Percentiles rank a stretch among this genome's conserved stretches.
These are phyloP conservation scores for Cephus rjabovi DNA, from an alignment of 2,888 invertebrate species.

Conservation along the genomic window DNA sequence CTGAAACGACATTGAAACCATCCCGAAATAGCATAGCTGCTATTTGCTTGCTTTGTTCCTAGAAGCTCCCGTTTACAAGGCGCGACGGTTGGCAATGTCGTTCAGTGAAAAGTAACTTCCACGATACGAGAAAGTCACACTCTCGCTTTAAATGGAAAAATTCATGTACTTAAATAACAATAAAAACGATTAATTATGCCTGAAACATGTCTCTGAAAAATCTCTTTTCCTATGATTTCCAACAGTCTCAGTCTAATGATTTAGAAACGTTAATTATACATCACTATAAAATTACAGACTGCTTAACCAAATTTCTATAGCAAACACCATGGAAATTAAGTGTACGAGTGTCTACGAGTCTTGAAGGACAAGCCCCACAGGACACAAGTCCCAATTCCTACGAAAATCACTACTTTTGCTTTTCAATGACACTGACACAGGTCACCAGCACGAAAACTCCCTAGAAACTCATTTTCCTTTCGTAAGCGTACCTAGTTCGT, in stretches of 20 bases:
- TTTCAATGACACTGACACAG: too few species aligned
- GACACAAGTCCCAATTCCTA: too few species aligned
- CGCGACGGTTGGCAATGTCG: not conserved
- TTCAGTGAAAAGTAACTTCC: not conserved
- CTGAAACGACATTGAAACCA: conserved; percentile 5
- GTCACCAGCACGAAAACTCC: not conserved
- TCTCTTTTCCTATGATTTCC: not conserved
- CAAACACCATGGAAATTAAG: not conserved
- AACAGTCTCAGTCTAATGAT: not conserved
- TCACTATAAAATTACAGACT: not conserved
- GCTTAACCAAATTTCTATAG: not conserved
- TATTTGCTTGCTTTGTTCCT: not conserved
- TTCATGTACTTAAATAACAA: not conserved
- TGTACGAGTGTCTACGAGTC: not conserved
- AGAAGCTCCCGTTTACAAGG: not conserved
- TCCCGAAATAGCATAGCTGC: conserved; percentile 4
- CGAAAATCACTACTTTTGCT: too few species aligned
- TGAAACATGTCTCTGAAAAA: not conserved
- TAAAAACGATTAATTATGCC: not conserved
- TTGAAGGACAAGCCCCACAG: not conserved
- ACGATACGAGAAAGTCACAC: not conserved
- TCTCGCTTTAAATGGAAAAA: not conserved
- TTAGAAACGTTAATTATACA: not conserved
- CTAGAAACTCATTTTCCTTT: not conserved
- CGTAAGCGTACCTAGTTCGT: not conserved